phyloP scores from a whole-genome alignment of 2,888 invertebrate genomes.

The Apeira syringaria region DNA sequence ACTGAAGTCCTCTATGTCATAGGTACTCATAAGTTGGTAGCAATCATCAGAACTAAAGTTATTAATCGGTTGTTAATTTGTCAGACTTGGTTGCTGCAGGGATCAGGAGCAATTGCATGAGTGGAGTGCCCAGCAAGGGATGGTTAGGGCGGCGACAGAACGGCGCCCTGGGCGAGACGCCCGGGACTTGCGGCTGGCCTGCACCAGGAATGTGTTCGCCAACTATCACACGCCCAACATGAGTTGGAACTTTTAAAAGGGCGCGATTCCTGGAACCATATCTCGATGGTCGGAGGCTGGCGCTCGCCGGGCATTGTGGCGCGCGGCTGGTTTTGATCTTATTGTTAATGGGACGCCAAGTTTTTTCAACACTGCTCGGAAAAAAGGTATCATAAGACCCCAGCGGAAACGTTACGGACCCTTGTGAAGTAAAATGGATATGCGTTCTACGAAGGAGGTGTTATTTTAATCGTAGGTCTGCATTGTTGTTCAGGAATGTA shows the following conservation, averaged over 20 bases:
- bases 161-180: conserved; percentile 35
- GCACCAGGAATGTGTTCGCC: conserved; percentile 67
- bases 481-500: conserved; percentile 81
- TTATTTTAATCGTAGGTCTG: conserved; percentile 81
- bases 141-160: conserved; percentile 23
- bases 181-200: conserved; percentile 26
- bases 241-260: conserved; percentile 77
- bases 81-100: no score
- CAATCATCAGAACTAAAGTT: no score
- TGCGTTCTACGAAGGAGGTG: conserved; percentile 81
- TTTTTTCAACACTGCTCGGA: conserved; percentile 76
- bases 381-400: conserved; percentile 79
- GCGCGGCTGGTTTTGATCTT: conserved; percentile 83
- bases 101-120: background rate
- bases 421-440: conserved; percentile 80
- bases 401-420: conserved; percentile 82
- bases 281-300: conserved; percentile 73
- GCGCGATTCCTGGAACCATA: conserved; percentile 77
- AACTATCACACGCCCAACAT: conserved; percentile 75
- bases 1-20: no score
- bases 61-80: no score
- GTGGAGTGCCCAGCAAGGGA: background rate
- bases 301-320: conserved; percentile 77
- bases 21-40: no score
- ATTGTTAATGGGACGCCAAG: conserved; percentile 83